Evolutionary conservation across 2,113 vertebrate species (phyloP).

Genomic region (Entomyzon cyanotis): DNA sequence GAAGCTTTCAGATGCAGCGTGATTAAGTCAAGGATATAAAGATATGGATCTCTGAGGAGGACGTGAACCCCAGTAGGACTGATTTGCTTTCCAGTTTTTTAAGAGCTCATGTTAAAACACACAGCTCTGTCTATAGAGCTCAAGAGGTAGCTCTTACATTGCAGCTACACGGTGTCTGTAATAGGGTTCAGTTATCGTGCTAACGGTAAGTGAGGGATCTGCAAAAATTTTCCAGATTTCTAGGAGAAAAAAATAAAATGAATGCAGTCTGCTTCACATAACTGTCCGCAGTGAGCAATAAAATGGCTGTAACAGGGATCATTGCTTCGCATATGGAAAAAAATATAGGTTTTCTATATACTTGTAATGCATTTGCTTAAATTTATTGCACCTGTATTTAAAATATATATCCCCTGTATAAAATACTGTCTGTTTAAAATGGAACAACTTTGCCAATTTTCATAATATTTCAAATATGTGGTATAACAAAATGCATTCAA

Average conservation of each 20-base stretch:
- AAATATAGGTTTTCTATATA: constrained; percentile 53
- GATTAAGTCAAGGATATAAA: not conserved
- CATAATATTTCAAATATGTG: constrained; percentile 49
- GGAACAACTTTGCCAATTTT: not conserved
- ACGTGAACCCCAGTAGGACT: not conserved
- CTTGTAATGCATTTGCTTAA: constrained; percentile 36
- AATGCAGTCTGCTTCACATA: constrained; percentile 53
- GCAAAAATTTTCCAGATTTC: constrained; percentile 42
- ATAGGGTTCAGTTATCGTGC: constrained; percentile 35
- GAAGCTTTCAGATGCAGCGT: not conserved
- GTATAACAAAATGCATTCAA: not conserved
- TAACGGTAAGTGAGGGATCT: constrained; percentile 49
- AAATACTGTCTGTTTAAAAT: constrained; percentile 10
- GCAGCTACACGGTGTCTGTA: not conserved
- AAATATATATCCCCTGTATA: constrained; percentile 37
- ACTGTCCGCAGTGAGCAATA: constrained; percentile 60
- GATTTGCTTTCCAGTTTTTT: constrained; percentile 35
- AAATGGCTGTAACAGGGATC: constrained; percentile 61
- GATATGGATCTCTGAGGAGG: constrained; percentile 20
- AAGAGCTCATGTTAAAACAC: constrained; percentile 2
- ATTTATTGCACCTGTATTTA: constrained; percentile 42
- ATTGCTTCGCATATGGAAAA: constrained; percentile 60
- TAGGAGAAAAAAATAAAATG: constrained; percentile 55
- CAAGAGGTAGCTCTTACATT: constrained; percentile 22
- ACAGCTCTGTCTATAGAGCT: not conserved